Conservation (phyloP, 2,797 vertebrate species). For the Knipowitschia caucasica region DNA sequence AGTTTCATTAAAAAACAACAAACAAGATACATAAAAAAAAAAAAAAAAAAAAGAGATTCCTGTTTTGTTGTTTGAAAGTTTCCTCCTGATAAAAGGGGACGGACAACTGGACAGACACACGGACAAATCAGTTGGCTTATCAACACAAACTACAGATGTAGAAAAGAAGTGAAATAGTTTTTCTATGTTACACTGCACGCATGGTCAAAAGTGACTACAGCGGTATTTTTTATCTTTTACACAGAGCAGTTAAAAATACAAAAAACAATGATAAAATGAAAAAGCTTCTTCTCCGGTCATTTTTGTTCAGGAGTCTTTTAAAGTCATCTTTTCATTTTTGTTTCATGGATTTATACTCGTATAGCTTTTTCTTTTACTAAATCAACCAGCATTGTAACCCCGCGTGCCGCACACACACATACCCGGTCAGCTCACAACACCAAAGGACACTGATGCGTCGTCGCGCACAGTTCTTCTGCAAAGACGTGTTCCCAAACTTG, state of each 20-base stretch:
- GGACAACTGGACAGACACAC: constrained; percentile 72
- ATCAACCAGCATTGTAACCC: constrained; percentile 76
- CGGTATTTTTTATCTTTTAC: constrained; percentile 70
- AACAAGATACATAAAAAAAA: constrained; percentile 40
- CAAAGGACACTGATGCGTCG: constrained; percentile 42
- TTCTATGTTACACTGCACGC: constrained; percentile 80
- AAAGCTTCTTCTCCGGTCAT: constrained; percentile 63
- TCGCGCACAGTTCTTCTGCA: constrained; percentile 50
- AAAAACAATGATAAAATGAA: constrained; percentile 64
- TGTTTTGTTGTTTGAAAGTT: constrained; percentile 76
- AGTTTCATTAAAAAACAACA: constrained; percentile 51
- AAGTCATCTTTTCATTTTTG: constrained; percentile 64
- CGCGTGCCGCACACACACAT: constrained; percentile 60
- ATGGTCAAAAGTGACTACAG: constrained; percentile 81
- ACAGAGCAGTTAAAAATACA: constrained; percentile 74
- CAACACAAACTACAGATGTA: constrained; percentile 74
- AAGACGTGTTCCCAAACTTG: constrained; percentile 56
- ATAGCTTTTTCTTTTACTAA: constrained; percentile 63
- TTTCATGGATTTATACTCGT: constrained; percentile 66
- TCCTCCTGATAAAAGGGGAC: constrained; percentile 77
- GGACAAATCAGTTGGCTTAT: constrained; percentile 76
- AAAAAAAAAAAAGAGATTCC: constrained; percentile 60
- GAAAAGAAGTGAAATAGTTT: constrained; percentile 71
- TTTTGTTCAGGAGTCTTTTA: constrained; percentile 76
- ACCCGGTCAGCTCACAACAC: constrained; percentile 62